Conservation (phyloP, 2,113 vertebrate species). For the Serilophus lunatus region DNA sequence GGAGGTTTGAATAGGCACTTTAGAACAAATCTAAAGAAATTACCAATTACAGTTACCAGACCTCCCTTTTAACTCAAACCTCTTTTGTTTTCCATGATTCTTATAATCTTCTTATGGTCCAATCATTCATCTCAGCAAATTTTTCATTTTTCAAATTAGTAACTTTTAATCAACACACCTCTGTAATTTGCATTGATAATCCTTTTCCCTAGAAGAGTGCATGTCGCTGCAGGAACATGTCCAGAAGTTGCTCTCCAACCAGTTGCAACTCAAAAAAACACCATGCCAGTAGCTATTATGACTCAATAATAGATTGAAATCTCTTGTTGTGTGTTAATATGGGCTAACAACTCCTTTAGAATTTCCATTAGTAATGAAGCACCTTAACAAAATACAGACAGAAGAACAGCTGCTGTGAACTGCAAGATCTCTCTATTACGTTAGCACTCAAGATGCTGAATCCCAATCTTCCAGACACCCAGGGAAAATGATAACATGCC, state of each 20-base stretch:
- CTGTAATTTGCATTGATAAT: constrained; percentile 61
- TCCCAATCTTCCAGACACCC: neutral
- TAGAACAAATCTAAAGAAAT: neutral
- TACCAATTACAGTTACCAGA: neutral
- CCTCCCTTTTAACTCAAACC: neutral
- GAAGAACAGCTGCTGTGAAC: neutral
- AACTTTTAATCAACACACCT: constrained; percentile 46
- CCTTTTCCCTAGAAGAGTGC: constrained; percentile 55
- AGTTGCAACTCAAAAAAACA: constrained; percentile 17
- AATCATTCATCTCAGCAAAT: constrained; percentile 13
- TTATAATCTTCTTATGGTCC: neutral
- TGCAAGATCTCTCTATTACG: neutral
- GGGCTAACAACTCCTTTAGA: constrained; percentile 2
- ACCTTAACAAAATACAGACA: constrained; percentile 11
- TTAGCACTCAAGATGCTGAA: neutral
- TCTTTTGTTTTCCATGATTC: neutral
- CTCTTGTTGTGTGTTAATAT: constrained; percentile 17
- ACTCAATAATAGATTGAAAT: constrained; percentile 52
- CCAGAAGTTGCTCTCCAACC: constrained; percentile 42
- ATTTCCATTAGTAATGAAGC: constrained; percentile 34
- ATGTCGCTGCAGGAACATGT: constrained; percentile 55
- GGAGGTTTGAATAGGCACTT: neutral
- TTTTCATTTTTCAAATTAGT: constrained; percentile 52
- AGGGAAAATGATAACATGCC: neutral
- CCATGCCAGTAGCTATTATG: constrained; percentile 41